These are phyloP conservation scores for Xenopus petersii DNA, from an alignment of 2,797 vertebrate species.

Conservation along the genomic window DNA sequence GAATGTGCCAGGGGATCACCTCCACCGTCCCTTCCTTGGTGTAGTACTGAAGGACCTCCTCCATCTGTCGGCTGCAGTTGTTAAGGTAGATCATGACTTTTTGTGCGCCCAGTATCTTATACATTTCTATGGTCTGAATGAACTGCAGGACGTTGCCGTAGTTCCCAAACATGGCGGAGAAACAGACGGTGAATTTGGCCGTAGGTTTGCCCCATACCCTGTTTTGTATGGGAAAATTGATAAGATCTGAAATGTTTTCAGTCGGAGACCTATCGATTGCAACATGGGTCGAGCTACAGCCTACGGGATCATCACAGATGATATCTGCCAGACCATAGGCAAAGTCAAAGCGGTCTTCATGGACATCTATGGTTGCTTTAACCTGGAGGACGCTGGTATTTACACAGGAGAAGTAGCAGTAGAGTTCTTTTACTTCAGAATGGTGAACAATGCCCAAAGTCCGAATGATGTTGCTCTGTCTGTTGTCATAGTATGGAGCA, in stretches of 20 bases:
- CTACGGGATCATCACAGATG: slow-evolving; percentile 42
- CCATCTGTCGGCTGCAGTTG: slow-evolving; percentile 61
- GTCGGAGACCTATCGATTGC: background rate
- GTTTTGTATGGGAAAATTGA: slow-evolving; percentile 54
- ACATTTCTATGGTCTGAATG: slow-evolving; percentile 63
- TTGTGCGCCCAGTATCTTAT: slow-evolving; percentile 63
- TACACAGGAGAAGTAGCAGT: slow-evolving; percentile 54
- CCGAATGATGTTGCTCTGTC: slow-evolving; percentile 44
- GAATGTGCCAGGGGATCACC: slow-evolving; percentile 63
- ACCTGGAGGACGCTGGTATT: background rate
- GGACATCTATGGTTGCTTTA: slow-evolving; percentile 50
- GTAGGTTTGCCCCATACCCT: slow-evolving; percentile 10
- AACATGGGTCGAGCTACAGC: slow-evolving; percentile 31
- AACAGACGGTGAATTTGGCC: slow-evolving; percentile 63
- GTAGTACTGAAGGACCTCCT: slow-evolving; percentile 64
- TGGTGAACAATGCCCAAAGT: slow-evolving; percentile 58
- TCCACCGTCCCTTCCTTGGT: slow-evolving; percentile 57
- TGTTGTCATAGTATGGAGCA: slow-evolving; percentile 58
- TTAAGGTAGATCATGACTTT: slow-evolving; percentile 67
- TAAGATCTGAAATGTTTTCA: slow-evolving; percentile 15
- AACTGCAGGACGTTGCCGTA: slow-evolving; percentile 69
- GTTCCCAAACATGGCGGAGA: slow-evolving; percentile 65
- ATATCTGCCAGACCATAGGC: slow-evolving; percentile 56
- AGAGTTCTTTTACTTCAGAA: slow-evolving; percentile 48
- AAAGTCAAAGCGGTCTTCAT: slow-evolving; percentile 58